phyloP scores from a whole-genome alignment of 2,797 vertebrate genomes.

The Poeciliopsis gracilis region DNA sequence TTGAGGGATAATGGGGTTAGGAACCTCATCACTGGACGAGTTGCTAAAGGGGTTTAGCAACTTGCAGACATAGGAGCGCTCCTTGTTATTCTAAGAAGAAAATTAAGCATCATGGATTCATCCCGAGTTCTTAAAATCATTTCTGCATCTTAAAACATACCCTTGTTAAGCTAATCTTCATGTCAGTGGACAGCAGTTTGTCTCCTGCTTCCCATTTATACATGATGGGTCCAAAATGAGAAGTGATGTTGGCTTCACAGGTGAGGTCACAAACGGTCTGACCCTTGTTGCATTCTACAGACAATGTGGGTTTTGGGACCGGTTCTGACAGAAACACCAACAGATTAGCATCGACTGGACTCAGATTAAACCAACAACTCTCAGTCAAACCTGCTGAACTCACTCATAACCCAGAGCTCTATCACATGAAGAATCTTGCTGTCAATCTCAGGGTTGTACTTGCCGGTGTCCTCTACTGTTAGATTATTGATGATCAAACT shows the following conservation, averaged over 20 bases:
- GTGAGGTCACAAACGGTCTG: not conserved
- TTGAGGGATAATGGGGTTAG: not conserved
- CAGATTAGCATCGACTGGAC: not conserved
- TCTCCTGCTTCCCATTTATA: not conserved
- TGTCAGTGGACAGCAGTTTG: not conserved
- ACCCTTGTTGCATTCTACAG: not conserved
- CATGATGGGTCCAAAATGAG: not conserved
- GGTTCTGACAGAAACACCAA: constrained; percentile 4
- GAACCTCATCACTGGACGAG: not conserved
- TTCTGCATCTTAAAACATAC: not conserved
- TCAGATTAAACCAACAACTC: not conserved
- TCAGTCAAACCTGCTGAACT: not conserved
- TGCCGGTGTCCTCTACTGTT: not conserved
- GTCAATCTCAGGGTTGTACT: constrained; percentile 5
- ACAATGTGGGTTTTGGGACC: constrained; percentile 21
- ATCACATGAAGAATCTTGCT: rapidly evolving
- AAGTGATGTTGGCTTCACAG: constrained; percentile 9
- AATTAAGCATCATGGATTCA: not conserved
- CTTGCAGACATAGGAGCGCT: not conserved
- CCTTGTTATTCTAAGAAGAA: not conserved
- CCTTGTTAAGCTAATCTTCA: not conserved
- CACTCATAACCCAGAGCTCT: constrained; percentile 18
- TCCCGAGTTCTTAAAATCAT: not conserved
- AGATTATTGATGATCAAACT: constrained; percentile 6
- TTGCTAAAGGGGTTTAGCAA: constrained; percentile 13